Base-by-base conservation (phyloP, 2,113 vertebrate genomes). In the Psammodynastes pulverulentus region DNA sequence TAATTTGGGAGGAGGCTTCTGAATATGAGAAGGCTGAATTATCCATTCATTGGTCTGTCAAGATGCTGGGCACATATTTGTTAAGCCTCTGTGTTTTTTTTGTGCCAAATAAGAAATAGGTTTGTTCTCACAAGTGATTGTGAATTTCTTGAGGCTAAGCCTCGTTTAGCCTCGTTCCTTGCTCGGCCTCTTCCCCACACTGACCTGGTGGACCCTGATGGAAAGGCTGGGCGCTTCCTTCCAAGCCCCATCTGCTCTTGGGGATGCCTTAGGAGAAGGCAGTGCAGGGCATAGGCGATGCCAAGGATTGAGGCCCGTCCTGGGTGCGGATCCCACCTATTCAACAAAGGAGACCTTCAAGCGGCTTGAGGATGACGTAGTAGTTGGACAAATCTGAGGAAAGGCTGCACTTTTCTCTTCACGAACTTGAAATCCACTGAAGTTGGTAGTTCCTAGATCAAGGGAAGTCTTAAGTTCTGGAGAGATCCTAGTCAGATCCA, bases 21-120 rank as follows among this genome's bases (percentile, higher is more conserved):
- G n/a, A 0, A 84, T 51, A 92, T 58, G 84, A 87, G 89, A 84
- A 84, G 51, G 89, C 93, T 95, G 86, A 94, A 95, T 95, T 94
- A 97, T 96, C 96, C 93, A 95, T 89, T 91, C 19, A n/a, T 39
- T 29, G 87, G 5, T 15, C 7, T 92, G 15, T 91, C 85, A 3
- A 45, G 49, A 79, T 94, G 52, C 7, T 53, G 52, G 84, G 90
- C 92, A 29, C 56, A 0, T 19, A 4, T 51, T 89, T 92, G 46
- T 90, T 87, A 26, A 2, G 0, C 89, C 91, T 90, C 93, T 94
- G 84, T 19, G 87, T 49, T 67, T 8, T 9, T 9, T 49, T 12
- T 19, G 0, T 1, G 84, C 6, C 23, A 72, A 54, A 0, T 87
- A 49, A 49, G 10, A 12, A 3, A 13, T 3, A 12, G 9, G 62